phyloP scores from a whole-genome alignment of 2,888 invertebrate species.

The Thelaira solivaga region DNA sequence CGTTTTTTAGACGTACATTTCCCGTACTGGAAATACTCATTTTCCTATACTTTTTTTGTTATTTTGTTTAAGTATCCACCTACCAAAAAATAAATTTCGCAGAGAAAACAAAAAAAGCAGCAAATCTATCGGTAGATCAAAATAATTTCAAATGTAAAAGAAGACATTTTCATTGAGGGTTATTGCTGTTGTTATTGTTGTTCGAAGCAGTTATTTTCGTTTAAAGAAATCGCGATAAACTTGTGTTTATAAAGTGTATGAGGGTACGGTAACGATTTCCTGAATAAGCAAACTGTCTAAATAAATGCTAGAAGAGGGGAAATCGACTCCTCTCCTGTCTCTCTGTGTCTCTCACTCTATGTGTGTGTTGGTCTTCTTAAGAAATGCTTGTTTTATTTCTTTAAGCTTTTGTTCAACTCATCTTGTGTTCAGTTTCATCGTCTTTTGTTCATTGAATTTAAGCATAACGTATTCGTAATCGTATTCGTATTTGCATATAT shows the following conservation, averaged over 20 bases:
- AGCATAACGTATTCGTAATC: conserved; percentile 63
- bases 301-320: conserved; percentile 7
- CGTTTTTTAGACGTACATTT: too few species aligned
- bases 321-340: too few species aligned
- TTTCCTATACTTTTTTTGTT: background rate
- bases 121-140: conserved; percentile 70
- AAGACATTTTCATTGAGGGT: conserved; percentile 63
- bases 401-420: background rate
- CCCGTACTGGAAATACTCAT: too few species aligned
- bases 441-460: conserved; percentile 45
- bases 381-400: conserved; percentile 53
- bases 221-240: conserved; percentile 62
- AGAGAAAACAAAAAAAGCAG: background rate
- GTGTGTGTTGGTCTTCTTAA: conserved; percentile 27
- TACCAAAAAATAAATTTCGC: conserved; percentile 70
- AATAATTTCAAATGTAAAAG: conserved; percentile 69
- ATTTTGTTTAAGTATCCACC: conserved; percentile 61
- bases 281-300: conserved; percentile 9
- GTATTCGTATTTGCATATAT: conserved; percentile 75
- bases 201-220: conserved; percentile 44
- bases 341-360: too few species aligned
- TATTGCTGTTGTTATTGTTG: conserved; percentile 49
- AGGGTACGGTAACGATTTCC: conserved; percentile 52
- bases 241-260: conserved; percentile 46
- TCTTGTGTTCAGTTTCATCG: conserved; percentile 13